Base-by-base conservation (phyloP, 1,140 invertebrate species). In the Ganaspis sp. region DNA sequence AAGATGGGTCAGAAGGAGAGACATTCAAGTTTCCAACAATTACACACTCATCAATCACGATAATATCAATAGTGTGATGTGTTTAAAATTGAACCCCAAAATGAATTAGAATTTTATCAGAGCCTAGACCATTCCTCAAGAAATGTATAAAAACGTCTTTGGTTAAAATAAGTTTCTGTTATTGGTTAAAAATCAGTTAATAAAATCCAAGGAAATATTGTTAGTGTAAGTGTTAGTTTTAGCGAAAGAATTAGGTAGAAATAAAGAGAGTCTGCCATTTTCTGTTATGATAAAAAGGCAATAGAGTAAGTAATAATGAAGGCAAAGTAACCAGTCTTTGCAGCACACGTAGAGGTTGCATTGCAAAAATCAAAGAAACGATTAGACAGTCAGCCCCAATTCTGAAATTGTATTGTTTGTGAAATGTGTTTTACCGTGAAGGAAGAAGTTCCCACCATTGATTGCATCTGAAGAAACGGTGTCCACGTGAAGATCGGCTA, bases 401-500 rank as follows among this genome's bases (percentile, higher is more conserved):
- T 83, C 73, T 74, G 77, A 71, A 80, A 76, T 80, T 78, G 79
- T 84, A 84, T 82, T 74, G 77, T 76, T 71, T 81, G 80, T 83
- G 79, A 85, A 83, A 83, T 88, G 78, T 79, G 81, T 88, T 89
- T 91, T 90, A 91, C 89, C 89, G 78, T 89, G 80, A 83, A 87
- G 78, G 73, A 82, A 89, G 84, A 83, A 88, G 87, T 90, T 90
- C 90, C 89, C 91, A 93, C 93, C 93, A 85, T 94, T 93, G 78
- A 92, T 86, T 75, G 85, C 86, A 76, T 92, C 92, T 34, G 80
- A 81, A 49, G 81, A 38, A 29, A 84, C 42, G 26, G 92, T 93
- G 84, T 96, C 96, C 87, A 98, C 95, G 88, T 97, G 94, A 58
- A 98, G 93, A 91, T 98, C 97, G 53, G 95, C 93, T 83, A 98